Conservation (phyloP, 1,140 invertebrate species). For the Drosophila burlai region DNA sequence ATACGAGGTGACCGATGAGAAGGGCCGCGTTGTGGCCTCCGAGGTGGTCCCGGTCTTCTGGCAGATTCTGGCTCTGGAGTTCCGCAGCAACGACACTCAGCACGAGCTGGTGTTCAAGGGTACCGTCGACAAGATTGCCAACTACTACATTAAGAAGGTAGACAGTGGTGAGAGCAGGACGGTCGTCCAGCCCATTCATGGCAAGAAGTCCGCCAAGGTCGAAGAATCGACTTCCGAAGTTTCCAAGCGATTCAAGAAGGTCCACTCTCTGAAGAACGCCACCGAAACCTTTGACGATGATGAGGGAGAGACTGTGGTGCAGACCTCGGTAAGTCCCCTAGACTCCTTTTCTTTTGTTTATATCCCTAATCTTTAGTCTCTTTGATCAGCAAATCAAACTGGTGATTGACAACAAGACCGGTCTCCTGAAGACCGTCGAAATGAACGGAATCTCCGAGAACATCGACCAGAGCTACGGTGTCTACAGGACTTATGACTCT, state of each 20-base stretch:
- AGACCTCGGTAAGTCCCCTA: constrained; percentile 51
- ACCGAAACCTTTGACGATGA: constrained; percentile 20
- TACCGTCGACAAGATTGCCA: constrained; percentile 67
- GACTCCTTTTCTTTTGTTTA: fast-evolving
- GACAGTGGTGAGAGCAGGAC: not conserved
- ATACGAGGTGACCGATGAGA: constrained; percentile 88
- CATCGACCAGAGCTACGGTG: constrained; percentile 90
- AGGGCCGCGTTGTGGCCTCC: constrained; percentile 69
- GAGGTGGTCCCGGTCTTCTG: constrained; percentile 89
- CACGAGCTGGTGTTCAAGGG: constrained; percentile 90
- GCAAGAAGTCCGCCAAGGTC: constrained; percentile 15
- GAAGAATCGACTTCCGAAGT: not conserved
- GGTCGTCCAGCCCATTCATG: not conserved
- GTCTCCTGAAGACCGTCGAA: constrained; percentile 87
- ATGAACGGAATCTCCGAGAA: constrained; percentile 82
- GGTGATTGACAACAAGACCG: constrained; percentile 69
- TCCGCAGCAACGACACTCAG: constrained; percentile 87
- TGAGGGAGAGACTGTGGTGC: constrained; percentile 45
- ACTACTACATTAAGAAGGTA: constrained; percentile 54
- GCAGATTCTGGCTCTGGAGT: constrained; percentile 88
- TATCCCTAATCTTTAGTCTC: not conserved
- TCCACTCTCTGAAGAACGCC: constrained; percentile 3
- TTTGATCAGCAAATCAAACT: constrained; percentile 52
- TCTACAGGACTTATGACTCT: constrained; percentile 91
- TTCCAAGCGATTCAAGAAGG: constrained; percentile 27